Evolutionary conservation across 2,888 invertebrate genomes (phyloP), one percentile per base, ranked within the genome.

Genomic region (Globia sparganii): DNA sequence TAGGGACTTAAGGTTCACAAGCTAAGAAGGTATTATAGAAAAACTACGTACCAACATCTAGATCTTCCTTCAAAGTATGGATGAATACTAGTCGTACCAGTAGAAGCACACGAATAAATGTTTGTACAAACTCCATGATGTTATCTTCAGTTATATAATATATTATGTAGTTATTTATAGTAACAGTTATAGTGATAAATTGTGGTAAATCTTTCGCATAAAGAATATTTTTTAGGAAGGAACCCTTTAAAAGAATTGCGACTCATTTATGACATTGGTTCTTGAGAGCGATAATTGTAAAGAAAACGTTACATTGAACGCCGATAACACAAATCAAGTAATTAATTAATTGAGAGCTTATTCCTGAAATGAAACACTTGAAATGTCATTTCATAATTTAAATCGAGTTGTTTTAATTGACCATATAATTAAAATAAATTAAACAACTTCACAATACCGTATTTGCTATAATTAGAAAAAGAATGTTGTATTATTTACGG

Each of bases 31-130:
- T 43, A 11, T 6, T 21, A 11, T 11, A 11, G 0, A 31, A 31
- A 21, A 64, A 56, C 2, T 40, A 83, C 79, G 1, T 83, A 80
- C 79, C 79, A 53, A 56, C 5, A 37, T 43, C 9, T 25, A 11
- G 1, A 8, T n/a, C 34, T 58, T 49, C 49, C 43, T 34, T 21
- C 4, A 46, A 67, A 58, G 46, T 28, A 34, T 68, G 2, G 9
- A 34, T 40, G 1, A 28, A 4, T 34, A 31, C 25, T 25, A 21
- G 4, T 49, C 6, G 28, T 21, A 65, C 8, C 4, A 58, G 0
- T 37, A 64, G 11, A 6, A 80, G 1, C 15, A 59, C 1, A 59
- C 5, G 8, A 21, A 37, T 25, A 37, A 58, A 34, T 1, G 37
- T n/a, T 4, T 58, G 21, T 43, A n/a, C 15, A 4, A 58, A 40